A percentile compares a stretch with the other conserved stretches of the same genome.
These are phyloP conservation scores for Leptoteleia sp. DNA, from an alignment of 1,140 invertebrate genomes.

Conservation along the genomic window DNA sequence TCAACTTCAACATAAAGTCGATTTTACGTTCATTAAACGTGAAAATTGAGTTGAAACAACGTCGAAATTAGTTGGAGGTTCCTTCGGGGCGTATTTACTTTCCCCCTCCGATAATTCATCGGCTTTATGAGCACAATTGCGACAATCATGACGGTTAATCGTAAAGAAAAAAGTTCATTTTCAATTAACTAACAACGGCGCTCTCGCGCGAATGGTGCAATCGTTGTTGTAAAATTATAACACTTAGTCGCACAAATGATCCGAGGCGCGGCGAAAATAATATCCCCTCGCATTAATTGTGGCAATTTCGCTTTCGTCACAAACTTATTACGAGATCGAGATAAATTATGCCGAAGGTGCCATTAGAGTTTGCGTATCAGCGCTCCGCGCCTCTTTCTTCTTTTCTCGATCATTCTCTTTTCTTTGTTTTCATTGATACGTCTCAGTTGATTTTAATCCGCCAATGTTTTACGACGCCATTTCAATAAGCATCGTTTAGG, in stretches of 20 bases:
- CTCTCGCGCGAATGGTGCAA: conserved; percentile 15
- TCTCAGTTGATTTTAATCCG: conserved; percentile 13
- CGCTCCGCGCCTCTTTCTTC: too few species aligned
- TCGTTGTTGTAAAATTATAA: conserved; percentile 25
- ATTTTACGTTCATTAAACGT: too few species aligned
- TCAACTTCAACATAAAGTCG: too few species aligned
- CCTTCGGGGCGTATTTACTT: too few species aligned
- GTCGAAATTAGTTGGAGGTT: too few species aligned
- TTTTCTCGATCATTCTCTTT: too few species aligned
- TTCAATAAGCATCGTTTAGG: conserved; percentile 26
- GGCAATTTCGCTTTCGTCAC: conserved; percentile 49
- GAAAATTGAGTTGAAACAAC: too few species aligned
- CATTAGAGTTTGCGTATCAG: conserved; percentile 23
- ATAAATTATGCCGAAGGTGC: conserved; percentile 32
- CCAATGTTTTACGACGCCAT: conserved; percentile 29
- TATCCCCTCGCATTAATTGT: conserved; percentile 45
- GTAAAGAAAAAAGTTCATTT: conserved; percentile 18
- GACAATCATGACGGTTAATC: conserved; percentile 36
- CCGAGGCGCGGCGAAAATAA: conserved; percentile 18
- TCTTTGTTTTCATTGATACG: conserved; percentile 12
- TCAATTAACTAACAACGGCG: conserved; percentile 43
- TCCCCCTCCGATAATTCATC: conserved; percentile 9
- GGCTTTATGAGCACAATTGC: conserved; percentile 10
- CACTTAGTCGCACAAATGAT: conserved; percentile 28
- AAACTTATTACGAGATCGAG: conserved; percentile 27